Base-by-base conservation (phyloP, 2,888 invertebrate species). In the Andrena bicolor region DNA sequence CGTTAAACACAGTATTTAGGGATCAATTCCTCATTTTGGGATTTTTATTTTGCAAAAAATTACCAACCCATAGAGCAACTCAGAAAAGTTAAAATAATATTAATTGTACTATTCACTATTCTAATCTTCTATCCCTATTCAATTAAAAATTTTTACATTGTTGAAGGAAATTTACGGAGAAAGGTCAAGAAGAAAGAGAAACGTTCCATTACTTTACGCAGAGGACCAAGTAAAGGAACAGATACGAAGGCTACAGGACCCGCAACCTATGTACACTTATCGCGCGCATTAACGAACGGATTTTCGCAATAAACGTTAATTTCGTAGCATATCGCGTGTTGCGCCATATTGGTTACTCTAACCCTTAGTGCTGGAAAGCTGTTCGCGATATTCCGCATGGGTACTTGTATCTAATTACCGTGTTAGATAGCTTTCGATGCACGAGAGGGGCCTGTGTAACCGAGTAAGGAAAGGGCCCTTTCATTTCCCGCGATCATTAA, bases 401-500 rank as follows among this genome's bases (percentile, higher is more conserved):
- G 20, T 51, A 66, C n/a, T 66, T 30, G 49, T 48, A 58, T 74
- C 48, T 23, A 58, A 74, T 60, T 66, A 66, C 56, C n/a, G 26
- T 41, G 66, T 56, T 53, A 20, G 41, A 23, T 32, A 30, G 28
- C n/a, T 30, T 53, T 35, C 41, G 48, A 56, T 26, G 16, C 23
- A 32, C 35, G 56, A 6, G 56, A 35, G 16, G 10, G n/a, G n/a
- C 10, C 30, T n/a, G 23, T 48, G 53, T 32, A 32, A 30, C n/a
- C 20, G 23, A 26, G 26, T 23, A 30, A 30, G 30, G 41, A 23
- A 16, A 51, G 32, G 53, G 16, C 23, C 53, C 51, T 20, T 53
- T 53, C 68, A 20, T 68, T 68, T 32, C 53, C 20, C 30, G 30
- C 32, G 88, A 88, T 89, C 90, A 90, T 90, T 90, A 90, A 90